Percentiles rank a stretch among this genome's conserved stretches.
These are phyloP conservation scores for Anthophora plumipes DNA, from an alignment of 2,888 invertebrate genomes.

Conservation along the genomic window DNA sequence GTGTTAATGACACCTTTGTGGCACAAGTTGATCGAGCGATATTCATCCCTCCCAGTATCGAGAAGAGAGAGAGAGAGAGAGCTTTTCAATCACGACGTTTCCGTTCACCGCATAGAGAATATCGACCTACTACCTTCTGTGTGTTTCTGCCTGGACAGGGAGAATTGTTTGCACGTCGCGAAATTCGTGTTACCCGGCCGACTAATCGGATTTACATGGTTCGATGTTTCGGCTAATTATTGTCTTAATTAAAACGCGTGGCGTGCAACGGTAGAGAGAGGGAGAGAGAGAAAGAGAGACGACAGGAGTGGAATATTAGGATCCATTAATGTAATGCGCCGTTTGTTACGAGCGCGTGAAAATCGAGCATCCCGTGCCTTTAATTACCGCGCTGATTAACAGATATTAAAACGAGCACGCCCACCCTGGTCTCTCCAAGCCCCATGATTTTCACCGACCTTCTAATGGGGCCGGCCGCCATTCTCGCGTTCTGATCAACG, in stretches of 20 bases:
- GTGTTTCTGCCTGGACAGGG: neutral
- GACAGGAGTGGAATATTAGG: slow-evolving; percentile 58
- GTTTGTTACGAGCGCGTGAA: slow-evolving; percentile 46
- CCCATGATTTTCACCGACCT: slow-evolving; percentile 7
- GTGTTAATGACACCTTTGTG: neutral
- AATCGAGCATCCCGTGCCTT: slow-evolving; percentile 46
- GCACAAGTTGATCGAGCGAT: neutral
- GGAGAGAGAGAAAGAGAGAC: neutral
- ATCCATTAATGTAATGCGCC: slow-evolving; percentile 75
- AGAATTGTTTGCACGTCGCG: slow-evolving; percentile 49
- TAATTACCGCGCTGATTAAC: slow-evolving; percentile 64
- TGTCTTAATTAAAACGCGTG: slow-evolving; percentile 74
- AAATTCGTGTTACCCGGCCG: slow-evolving; percentile 45
- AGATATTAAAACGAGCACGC: slow-evolving; percentile 40
- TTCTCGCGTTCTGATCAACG: slow-evolving; percentile 13
- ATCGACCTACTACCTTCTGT: slow-evolving; percentile 35
- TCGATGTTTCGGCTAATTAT: slow-evolving; percentile 71
- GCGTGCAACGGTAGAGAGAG: slow-evolving; percentile 19
- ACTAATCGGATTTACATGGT: slow-evolving; percentile 64
- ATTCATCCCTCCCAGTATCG: neutral
- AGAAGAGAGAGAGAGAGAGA: no score
- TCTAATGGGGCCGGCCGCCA: slow-evolving; percentile 3
- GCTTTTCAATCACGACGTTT: slow-evolving; percentile 24
- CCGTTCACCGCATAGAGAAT: slow-evolving; percentile 8
- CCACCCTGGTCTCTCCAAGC: no score